Percentiles rank a stretch among this genome's conserved stretches.
These are phyloP conservation scores for western clawed frog (Xenopus tropicalis) DNA, from an alignment of 2,113 vertebrate species.

Conservation along the genomic window DNA sequence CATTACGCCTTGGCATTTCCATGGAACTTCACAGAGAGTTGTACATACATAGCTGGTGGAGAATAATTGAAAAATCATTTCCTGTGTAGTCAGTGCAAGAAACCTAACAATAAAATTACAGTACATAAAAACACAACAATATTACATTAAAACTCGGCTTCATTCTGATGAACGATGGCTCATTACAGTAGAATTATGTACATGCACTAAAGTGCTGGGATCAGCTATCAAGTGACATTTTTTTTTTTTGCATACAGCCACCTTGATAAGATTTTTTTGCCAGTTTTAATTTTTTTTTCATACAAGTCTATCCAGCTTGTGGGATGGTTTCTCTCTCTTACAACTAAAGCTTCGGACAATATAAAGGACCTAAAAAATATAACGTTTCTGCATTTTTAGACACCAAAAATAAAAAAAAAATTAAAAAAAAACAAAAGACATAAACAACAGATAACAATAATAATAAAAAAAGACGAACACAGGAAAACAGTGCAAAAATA, in stretches of 20 bases:
- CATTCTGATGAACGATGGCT: slow-evolving; percentile 62
- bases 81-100: slow-evolving; percentile 71
- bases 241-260: slow-evolving; percentile 67
- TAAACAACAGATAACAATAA: slow-evolving; percentile 49
- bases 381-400: slow-evolving; percentile 50
- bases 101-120: slow-evolving; percentile 72
- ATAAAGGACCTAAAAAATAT: slow-evolving; percentile 66
- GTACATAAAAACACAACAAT: slow-evolving; percentile 66
- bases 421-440: slow-evolving; percentile 53
- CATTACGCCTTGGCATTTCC: slow-evolving; percentile 55
- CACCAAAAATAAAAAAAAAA: slow-evolving; percentile 61
- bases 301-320: slow-evolving; percentile 57
- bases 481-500: slow-evolving; percentile 60
- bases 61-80: slow-evolving; percentile 79
- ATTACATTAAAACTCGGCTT: slow-evolving; percentile 60
- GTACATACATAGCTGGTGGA: slow-evolving; percentile 78
- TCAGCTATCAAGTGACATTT: slow-evolving; percentile 79
- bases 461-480: slow-evolving; percentile 61
- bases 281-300: slow-evolving; percentile 53
- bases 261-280: slow-evolving; percentile 63
- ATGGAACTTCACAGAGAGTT: slow-evolving; percentile 58
- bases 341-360: slow-evolving; percentile 61
- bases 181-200: slow-evolving; percentile 76
- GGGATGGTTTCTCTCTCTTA: slow-evolving; percentile 58
- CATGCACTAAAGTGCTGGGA: slow-evolving; percentile 91